Conservation (phyloP, 2,797 vertebrate species). For the Hoplostethus mediterraneus region DNA sequence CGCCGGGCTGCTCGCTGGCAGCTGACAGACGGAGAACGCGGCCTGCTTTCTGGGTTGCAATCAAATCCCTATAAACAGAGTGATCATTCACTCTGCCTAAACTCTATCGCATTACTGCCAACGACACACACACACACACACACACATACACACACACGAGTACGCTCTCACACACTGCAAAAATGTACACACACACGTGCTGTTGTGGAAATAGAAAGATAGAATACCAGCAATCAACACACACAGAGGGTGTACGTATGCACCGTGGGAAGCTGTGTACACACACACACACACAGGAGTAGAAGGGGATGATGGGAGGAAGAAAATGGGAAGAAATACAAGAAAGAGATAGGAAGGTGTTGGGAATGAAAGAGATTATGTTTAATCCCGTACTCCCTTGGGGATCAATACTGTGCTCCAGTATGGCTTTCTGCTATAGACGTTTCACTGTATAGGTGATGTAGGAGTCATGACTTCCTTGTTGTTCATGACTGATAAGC, state of each 20-base stretch:
- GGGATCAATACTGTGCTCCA: constrained; percentile 11
- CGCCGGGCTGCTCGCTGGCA: constrained; percentile 70
- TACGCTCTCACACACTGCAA: constrained; percentile 2
- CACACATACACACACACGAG: neutral
- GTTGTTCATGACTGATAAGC: constrained; percentile 55
- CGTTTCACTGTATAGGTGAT: constrained; percentile 22
- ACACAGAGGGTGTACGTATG: constrained; percentile 25
- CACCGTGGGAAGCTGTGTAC: constrained; percentile 30
- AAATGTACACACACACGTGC: constrained; percentile 20
- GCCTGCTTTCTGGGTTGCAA: constrained; percentile 76
- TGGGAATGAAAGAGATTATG: constrained; percentile 52
- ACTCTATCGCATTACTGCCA: constrained; percentile 63
- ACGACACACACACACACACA: constrained; percentile 22
- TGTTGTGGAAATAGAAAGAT: constrained; percentile 38
- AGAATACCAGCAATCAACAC: neutral
- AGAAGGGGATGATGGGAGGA: constrained; percentile 32
- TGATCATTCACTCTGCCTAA: constrained; percentile 80
- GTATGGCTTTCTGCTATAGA: constrained; percentile 17
- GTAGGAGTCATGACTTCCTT: constrained; percentile 41
- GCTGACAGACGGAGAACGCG: constrained; percentile 74
- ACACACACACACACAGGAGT: constrained; percentile 5
- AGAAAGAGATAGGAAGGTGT: constrained; percentile 32
- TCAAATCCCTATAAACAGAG: constrained; percentile 81
- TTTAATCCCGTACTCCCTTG: constrained; percentile 42
- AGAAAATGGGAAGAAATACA: constrained; percentile 35